Conservation (phyloP, 2,888 invertebrate species). For the Argyresthia goedartella region DNA sequence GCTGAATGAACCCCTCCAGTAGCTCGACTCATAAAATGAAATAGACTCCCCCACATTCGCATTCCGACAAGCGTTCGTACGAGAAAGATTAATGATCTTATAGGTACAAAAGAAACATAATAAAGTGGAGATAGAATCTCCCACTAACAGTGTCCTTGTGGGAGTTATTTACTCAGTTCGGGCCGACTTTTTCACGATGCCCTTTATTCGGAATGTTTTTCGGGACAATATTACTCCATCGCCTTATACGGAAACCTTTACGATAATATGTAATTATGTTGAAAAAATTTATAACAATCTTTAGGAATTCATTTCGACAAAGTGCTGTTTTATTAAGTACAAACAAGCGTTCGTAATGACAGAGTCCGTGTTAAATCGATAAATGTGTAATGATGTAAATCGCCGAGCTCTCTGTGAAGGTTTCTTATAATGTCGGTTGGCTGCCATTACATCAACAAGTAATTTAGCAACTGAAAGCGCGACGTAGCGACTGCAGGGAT, state of each 20-base stretch:
- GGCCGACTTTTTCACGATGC: constrained; percentile 60
- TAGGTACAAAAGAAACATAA: constrained; percentile 65
- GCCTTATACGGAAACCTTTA: background rate
- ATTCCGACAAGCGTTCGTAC: constrained; percentile 72
- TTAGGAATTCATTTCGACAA: background rate
- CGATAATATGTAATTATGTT: constrained; percentile 9
- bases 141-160: constrained; percentile 70
- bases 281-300: too few relatives aligned
- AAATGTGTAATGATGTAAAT: constrained; percentile 25
- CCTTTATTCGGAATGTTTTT: constrained; percentile 42
- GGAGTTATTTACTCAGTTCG: constrained; percentile 63
- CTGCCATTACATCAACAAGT: constrained; percentile 25
- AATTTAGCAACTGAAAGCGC: constrained; percentile 19
- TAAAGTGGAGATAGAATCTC: constrained; percentile 69
- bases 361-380: constrained; percentile 36
- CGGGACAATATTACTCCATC: constrained; percentile 20
- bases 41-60: constrained; percentile 72
- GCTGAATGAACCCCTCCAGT: constrained; percentile 62
- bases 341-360: constrained; percentile 26
- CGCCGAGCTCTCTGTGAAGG: constrained; percentile 17
- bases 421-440: constrained; percentile 20
- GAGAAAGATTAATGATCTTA: constrained; percentile 69
- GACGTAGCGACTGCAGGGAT: constrained; percentile 17
- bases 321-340: constrained; percentile 19
- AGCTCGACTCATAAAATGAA: constrained; percentile 69